These are phyloP conservation scores for Danio albolineatus DNA, from an alignment of 2,797 vertebrate species.

Conservation along the genomic window DNA sequence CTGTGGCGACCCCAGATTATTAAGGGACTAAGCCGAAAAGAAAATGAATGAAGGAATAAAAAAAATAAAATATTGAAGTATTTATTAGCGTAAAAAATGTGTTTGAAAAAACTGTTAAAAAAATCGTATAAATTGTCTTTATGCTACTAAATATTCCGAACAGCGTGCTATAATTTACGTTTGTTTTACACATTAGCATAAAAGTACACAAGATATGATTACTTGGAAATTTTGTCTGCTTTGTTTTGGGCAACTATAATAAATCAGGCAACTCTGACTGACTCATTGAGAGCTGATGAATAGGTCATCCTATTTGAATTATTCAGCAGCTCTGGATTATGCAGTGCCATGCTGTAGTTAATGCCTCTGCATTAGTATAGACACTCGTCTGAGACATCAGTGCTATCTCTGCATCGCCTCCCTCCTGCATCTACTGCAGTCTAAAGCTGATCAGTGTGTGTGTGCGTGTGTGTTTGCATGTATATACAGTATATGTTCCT, in stretches of 20 bases:
- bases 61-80: neutral
- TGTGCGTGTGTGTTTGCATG: neutral
- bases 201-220: neutral
- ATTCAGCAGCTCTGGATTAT: slow-evolving; percentile 24
- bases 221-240: neutral
- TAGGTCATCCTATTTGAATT: slow-evolving; percentile 18
- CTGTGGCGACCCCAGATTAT: too few species aligned
- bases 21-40: too few species aligned
- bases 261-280: slow-evolving; percentile 14
- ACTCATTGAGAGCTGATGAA: slow-evolving; percentile 16
- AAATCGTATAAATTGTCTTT: neutral
- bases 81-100: neutral
- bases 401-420: slow-evolving; percentile 13
- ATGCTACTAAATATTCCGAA: neutral
- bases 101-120: neutral
- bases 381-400: slow-evolving; percentile 15
- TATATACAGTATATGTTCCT: neutral
- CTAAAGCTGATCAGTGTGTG: slow-evolving; percentile 28
- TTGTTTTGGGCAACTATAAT: neutral
- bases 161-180: neutral
- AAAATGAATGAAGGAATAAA: too few species aligned
- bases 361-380: slow-evolving; percentile 13
- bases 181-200: neutral
- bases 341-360: slow-evolving; percentile 20
- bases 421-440: slow-evolving; percentile 42